These are phyloP conservation scores for Strigamia maritima DNA, from an alignment of 2,888 invertebrate genomes.

Conservation along the genomic window DNA sequence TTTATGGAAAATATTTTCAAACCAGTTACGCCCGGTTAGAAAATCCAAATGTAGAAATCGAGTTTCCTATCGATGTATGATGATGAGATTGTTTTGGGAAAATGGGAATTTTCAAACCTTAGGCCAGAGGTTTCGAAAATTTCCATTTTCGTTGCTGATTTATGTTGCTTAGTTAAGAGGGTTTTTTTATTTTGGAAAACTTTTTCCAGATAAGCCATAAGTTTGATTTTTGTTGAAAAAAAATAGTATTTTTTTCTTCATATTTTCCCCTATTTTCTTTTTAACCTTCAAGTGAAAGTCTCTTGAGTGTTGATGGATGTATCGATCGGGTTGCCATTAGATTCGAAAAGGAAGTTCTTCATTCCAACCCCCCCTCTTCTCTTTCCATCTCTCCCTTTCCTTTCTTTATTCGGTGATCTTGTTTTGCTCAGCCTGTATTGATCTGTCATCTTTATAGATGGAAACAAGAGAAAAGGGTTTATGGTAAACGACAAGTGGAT, in stretches of 20 bases:
- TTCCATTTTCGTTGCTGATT: background rate
- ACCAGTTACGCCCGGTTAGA: background rate
- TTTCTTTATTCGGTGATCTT: slow-evolving; percentile 21
- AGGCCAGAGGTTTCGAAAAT: slow-evolving; percentile 17
- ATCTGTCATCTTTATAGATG: slow-evolving; percentile 7
- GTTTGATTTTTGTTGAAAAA: slow-evolving; percentile 8
- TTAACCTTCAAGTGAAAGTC: slow-evolving; percentile 6
- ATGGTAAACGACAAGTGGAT: background rate
- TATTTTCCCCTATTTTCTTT: background rate
- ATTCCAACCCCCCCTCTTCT: background rate
- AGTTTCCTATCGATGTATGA: slow-evolving; percentile 28
- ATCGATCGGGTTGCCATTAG: slow-evolving; percentile 30
- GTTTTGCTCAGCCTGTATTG: slow-evolving; percentile 20
- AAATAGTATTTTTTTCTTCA: background rate
- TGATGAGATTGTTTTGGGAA: slow-evolving; percentile 33
- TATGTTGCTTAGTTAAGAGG: slow-evolving; percentile 21
- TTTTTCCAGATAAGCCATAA: background rate
- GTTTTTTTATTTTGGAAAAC: background rate
- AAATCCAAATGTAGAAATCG: slow-evolving; percentile 9
- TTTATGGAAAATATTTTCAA: background rate
- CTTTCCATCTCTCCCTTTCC: background rate
- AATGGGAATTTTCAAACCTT: slow-evolving; percentile 17
- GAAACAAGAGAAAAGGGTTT: slow-evolving; percentile 21
- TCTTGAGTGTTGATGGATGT: slow-evolving; percentile 34
- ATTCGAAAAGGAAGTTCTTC: slow-evolving; percentile 28